A percentile compares a stretch with the other conserved stretches of the same genome.
Conservation (phyloP, 37 sponge, comb jelly and placozoan genomes). For the Bolinopsis microptera region DNA sequence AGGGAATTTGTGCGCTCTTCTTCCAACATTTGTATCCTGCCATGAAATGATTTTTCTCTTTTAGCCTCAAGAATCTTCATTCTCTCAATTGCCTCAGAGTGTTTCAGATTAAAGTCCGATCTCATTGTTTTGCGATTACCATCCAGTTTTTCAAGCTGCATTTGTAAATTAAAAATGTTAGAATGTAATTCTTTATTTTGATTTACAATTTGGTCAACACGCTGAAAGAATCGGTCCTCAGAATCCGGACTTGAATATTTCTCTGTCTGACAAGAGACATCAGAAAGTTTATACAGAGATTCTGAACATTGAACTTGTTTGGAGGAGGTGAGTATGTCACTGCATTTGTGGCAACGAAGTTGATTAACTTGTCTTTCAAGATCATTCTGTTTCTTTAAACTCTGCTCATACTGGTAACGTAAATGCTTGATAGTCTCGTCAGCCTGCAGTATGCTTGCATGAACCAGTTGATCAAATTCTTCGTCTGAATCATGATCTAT, state of each 20-base stretch:
- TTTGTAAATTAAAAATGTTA: constrained; percentile 3
- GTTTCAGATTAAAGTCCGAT: constrained; percentile 49
- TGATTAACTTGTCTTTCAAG: background rate
- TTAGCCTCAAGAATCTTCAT: constrained; percentile 11
- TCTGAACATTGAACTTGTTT: background rate
- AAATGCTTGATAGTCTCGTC: constrained; percentile 38
- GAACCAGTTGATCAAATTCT: background rate
- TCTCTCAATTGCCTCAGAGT: constrained; percentile 4
- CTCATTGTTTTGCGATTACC: constrained; percentile 36
- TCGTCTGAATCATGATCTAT: constrained; percentile 8
- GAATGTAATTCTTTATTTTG: constrained; percentile 34
- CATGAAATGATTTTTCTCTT: constrained; percentile 17
- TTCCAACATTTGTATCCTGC: constrained; percentile 16
- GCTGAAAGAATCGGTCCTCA: constrained; percentile 29
- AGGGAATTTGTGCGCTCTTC: background rate
- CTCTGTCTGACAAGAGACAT: constrained; percentile 13
- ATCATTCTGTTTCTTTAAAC: background rate
- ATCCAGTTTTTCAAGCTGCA: constrained; percentile 28
- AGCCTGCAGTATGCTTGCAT: constrained; percentile 32
- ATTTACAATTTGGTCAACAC: constrained; percentile 33
- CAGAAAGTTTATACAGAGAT: background rate
- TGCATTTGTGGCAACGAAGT: background rate
- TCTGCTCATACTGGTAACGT: constrained; percentile 34
- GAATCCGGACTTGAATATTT: background rate
- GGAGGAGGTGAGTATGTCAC: background rate